A percentile compares a stretch with the other conserved stretches of the same genome.
phyloP scores from a whole-genome alignment of 2,888 invertebrate species.

The Limnephilus auricula region DNA sequence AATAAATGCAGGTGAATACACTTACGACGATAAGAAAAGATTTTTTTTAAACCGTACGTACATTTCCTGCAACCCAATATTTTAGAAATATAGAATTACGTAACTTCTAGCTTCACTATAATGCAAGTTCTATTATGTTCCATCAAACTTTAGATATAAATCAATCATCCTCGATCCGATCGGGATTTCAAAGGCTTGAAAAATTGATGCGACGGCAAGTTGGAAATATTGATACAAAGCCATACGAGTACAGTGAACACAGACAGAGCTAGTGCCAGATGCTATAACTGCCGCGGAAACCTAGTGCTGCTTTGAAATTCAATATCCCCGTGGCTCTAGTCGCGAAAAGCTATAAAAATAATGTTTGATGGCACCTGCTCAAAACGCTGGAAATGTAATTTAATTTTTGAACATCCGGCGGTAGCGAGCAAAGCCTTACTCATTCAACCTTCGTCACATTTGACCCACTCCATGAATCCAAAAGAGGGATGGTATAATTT shows the following conservation, averaged over 20 bases:
- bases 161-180: not conserved
- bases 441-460: not conserved
- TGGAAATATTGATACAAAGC: not conserved
- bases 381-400: not conserved
- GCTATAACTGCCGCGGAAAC: conserved; percentile 2
- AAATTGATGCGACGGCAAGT: not conserved
- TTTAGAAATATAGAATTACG: not conserved
- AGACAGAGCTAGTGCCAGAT: not conserved
- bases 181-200: not conserved
- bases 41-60: not conserved
- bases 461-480: not conserved
- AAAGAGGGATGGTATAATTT: not conserved
- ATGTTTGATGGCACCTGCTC: not conserved
- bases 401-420: conserved; percentile 2
- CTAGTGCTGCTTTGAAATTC: conserved; percentile 2
- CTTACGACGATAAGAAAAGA: no score
- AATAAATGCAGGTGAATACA: no score
- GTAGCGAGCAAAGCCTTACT: conserved; percentile 2
- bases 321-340: not conserved
- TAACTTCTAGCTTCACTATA: not conserved
- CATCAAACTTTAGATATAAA: not conserved
- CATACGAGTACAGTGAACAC: not conserved
- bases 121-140: not conserved
- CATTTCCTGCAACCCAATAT: not conserved
- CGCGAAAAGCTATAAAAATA: not conserved